Base-by-base conservation (phyloP, 2,113 vertebrate species). In the Sciurus niger region DNA sequence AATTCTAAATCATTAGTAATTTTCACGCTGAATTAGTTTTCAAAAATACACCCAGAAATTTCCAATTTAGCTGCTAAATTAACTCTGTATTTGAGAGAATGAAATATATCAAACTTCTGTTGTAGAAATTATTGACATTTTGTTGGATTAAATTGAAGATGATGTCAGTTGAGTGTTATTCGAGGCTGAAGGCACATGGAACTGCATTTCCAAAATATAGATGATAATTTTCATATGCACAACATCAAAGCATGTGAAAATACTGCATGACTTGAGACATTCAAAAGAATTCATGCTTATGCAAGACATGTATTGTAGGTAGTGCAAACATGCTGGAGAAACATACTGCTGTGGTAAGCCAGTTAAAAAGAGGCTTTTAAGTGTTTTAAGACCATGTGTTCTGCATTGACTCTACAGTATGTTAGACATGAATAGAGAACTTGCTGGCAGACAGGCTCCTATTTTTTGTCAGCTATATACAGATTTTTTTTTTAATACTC, bases 381-480 rank as follows among this genome's bases (percentile, higher is more conserved):
- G 77, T 55, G 93, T 94, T 97, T 96, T 78, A 86, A 97, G 95
- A 97, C n/a, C 76, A 91, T 37, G 34, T 86, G 78, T 48, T 97
- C 92, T 96, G 68, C 96, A 92, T 4, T 92, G 80, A 73, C 80
- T 95, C 84, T 97, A 83, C 89, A 22, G 2, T 70, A 92, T 94
- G 46, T 96, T 72, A 74, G 94, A 93, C 72, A 60, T 70, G 83
- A 85, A 96, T 70, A 93, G 74, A 84, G 95, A 0, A 0, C 76
- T 84, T 16, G 60, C 89, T 95, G 97, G 97, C 97, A 98, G 96
- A 68, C 95, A 97, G 43, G 80, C 63, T 97, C 87, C 92, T 80
- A 93, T 95, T 98, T 98, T 98, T 96, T 98, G 90, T 90, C 95
- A 94, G 91, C 96, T 97, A 95, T 96, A 93, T 86, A 96, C 76